phyloP scores from a whole-genome alignment of 23 tunicate species.

The Styela clava region DNA sequence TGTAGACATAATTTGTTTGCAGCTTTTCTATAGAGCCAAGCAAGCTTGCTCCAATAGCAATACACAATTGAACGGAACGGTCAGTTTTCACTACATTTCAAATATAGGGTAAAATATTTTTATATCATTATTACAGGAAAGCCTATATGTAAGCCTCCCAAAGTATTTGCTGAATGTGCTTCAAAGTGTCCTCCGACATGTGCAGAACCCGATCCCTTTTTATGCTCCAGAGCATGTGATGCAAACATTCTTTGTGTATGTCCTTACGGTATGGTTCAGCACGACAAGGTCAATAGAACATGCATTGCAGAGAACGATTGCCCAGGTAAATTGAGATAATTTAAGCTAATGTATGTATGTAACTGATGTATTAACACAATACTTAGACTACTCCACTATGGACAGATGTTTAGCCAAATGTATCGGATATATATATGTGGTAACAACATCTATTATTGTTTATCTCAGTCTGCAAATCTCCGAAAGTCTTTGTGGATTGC shows the following conservation, averaged over 20 bases:
- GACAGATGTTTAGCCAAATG: too few species aligned
- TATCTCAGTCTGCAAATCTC: conserved; percentile 3
- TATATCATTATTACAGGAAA: not conserved
- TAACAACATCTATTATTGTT: too few species aligned
- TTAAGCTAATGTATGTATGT: too few species aligned
- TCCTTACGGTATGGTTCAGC: conserved; percentile 13
- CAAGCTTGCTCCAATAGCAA: too few species aligned
- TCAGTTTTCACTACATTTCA: too few species aligned
- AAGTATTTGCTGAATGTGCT: conserved; percentile 14
- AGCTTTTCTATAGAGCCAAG: too few species aligned
- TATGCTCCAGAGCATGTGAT: conserved; percentile 20
- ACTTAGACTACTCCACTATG: too few species aligned
- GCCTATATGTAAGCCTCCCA: conserved; percentile 4
- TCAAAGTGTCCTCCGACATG: conserved; percentile 15
- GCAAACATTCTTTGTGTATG: conserved; percentile 11
- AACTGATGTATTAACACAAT: too few species aligned
- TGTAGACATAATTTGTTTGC: too few species aligned
- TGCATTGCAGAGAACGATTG: conserved; percentile 9
- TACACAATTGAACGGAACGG: too few species aligned
- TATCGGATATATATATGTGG: too few species aligned
- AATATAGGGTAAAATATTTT: too few species aligned
- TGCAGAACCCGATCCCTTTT: not conserved
- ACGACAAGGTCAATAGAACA: not conserved
- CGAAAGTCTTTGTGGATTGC: conserved; percentile 16
- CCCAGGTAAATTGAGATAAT: conserved; percentile 7